Evolutionary conservation across 2,113 vertebrate species (phyloP).

Genomic region (Onychostruthus taczanowskii): DNA sequence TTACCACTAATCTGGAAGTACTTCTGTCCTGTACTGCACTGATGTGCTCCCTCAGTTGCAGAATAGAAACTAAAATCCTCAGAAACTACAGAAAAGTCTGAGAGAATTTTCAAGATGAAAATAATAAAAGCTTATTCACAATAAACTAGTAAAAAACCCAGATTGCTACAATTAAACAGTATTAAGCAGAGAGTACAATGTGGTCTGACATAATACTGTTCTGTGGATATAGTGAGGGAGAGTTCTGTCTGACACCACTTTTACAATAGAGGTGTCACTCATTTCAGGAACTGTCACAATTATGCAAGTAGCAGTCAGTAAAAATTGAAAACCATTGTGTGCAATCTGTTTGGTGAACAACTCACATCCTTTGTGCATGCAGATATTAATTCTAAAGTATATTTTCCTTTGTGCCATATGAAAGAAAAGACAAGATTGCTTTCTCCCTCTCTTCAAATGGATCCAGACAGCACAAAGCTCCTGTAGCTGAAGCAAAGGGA

Average conservation of each 20-base stretch:
- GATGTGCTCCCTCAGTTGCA: background rate
- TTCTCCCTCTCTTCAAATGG: background rate
- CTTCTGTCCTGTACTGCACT: background rate
- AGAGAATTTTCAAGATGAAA: background rate
- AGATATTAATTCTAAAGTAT: background rate
- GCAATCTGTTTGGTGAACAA: background rate
- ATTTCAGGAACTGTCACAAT: background rate
- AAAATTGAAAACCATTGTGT: background rate
- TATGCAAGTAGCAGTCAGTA: background rate
- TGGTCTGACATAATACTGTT: background rate
- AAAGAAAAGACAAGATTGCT: background rate
- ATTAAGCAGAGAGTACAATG: background rate
- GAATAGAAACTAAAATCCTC: background rate
- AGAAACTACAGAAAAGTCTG: background rate
- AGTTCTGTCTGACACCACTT: background rate
- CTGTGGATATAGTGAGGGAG: background rate
- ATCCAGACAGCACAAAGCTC: background rate
- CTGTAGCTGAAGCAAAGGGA: background rate
- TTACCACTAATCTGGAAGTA: background rate
- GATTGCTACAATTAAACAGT: background rate
- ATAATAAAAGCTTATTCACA: background rate
- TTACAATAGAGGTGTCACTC: background rate
- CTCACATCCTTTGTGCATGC: background rate
- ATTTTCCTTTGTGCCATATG: background rate
- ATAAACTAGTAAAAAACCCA: background rate